phyloP scores from a whole-genome alignment of 2,888 invertebrate species.

The Stenodera caucasica region DNA sequence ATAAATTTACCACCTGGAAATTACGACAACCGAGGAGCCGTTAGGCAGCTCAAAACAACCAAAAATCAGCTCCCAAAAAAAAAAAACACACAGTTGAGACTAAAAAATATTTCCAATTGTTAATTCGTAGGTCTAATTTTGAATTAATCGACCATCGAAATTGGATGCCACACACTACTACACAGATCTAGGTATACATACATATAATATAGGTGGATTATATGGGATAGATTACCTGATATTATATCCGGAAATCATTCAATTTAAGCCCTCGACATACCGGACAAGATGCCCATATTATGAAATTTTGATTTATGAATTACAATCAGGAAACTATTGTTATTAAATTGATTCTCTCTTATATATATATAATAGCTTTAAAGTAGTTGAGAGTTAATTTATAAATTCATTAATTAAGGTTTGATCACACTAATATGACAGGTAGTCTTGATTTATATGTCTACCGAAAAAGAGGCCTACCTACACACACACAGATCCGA shows the following conservation, averaged over 20 bases:
- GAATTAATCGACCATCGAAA: slow-evolving; percentile 4
- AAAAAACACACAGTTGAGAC: background rate
- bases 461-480: background rate
- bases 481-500: too few species aligned
- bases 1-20: slow-evolving; percentile 45
- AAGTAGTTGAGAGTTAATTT: background rate
- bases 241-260: slow-evolving; percentile 45
- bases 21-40: slow-evolving; percentile 34
- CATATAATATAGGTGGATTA: slow-evolving; percentile 17
- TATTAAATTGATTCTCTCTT: slow-evolving; percentile 5
- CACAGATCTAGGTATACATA: background rate
- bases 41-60: slow-evolving; percentile 7
- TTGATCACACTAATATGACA: slow-evolving; percentile 5
- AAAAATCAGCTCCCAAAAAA: background rate
- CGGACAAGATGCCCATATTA: slow-evolving; percentile 39
- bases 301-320: slow-evolving; percentile 36
- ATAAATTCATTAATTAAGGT: slow-evolving; percentile 4
- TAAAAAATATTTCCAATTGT: background rate
- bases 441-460: background rate
- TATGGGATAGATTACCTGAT: slow-evolving; percentile 34
- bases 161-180: background rate
- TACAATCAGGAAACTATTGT: slow-evolving; percentile 12
- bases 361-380: background rate
- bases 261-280: slow-evolving; percentile 36
- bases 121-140: background rate